Evolutionary conservation across 1,140 invertebrate genomes (phyloP).

Genomic region (Pogonomyrmex californicus): DNA sequence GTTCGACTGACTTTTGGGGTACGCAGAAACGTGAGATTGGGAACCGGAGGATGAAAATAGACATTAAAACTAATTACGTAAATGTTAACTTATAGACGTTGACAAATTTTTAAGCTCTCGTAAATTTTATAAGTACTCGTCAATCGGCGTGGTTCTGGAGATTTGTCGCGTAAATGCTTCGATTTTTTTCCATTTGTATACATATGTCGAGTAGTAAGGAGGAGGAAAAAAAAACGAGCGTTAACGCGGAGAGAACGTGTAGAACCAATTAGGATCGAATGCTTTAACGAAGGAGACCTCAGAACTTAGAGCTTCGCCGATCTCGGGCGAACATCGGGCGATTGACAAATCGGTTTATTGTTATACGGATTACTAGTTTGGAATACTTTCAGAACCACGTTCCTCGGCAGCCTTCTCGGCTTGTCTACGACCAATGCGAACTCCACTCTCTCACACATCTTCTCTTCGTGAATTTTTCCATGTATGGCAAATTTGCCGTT

Average conservation of each 20-base stretch:
- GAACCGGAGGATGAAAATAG: slow-evolving; percentile 16
- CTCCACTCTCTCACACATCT: slow-evolving; percentile 27
- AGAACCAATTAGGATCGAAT: slow-evolving; percentile 38
- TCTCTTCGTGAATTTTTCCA: slow-evolving; percentile 31
- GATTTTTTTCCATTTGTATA: slow-evolving; percentile 43
- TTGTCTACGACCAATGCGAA: slow-evolving; percentile 47
- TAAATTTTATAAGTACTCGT: slow-evolving; percentile 62
- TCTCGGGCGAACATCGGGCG: neutral
- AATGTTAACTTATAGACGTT: slow-evolving; percentile 61
- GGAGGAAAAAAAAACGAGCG: neutral
- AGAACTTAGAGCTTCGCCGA: slow-evolving; percentile 9
- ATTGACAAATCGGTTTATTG: slow-evolving; percentile 46
- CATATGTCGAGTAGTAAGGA: neutral
- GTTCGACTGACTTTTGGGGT: slow-evolving; percentile 32
- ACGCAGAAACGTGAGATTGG: slow-evolving; percentile 35
- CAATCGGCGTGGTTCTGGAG: slow-evolving; percentile 60
- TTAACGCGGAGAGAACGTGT: neutral
- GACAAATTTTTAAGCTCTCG: slow-evolving; percentile 63
- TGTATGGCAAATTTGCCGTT: neutral
- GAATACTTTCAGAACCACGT: slow-evolving; percentile 68
- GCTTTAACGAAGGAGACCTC: neutral
- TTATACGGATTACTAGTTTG: slow-evolving; percentile 26
- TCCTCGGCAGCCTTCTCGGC: slow-evolving; percentile 31
- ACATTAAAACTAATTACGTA: slow-evolving; percentile 47
- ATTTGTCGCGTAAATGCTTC: slow-evolving; percentile 51